Percentiles rank a stretch among this genome's conserved stretches.
Evolutionary conservation across 2,797 vertebrate species (phyloP).

Genomic region (Sebastes taczanowskii): DNA sequence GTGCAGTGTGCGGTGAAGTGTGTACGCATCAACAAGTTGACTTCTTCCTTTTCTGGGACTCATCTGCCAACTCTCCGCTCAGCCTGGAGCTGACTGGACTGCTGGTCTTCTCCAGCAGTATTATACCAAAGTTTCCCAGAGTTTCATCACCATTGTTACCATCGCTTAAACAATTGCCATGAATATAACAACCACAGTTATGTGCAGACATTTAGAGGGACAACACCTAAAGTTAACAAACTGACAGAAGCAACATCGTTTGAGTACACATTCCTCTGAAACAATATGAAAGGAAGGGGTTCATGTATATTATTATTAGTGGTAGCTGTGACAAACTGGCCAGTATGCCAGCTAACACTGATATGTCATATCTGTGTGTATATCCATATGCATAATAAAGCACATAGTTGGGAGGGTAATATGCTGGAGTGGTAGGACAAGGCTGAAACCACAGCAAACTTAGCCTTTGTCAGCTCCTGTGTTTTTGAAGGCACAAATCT

Average conservation of each 20-base stretch:
- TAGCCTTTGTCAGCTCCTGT: background rate
- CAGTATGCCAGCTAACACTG: background rate
- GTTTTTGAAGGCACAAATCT: background rate
- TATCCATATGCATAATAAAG: background rate
- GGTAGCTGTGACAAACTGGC: background rate
- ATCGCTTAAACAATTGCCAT: slow-evolving; percentile 40
- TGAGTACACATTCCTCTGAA: slow-evolving; percentile 6
- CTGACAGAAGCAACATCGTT: slow-evolving; percentile 9
- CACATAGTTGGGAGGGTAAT: background rate
- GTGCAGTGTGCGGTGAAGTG: slow-evolving; percentile 3
- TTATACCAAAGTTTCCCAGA: slow-evolving; percentile 55
- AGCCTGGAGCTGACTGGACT: slow-evolving; percentile 18
- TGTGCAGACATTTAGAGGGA: slow-evolving; percentile 25
- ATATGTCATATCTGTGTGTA: background rate
- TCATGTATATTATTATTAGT: background rate
- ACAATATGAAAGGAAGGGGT: background rate
- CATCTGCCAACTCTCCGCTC: slow-evolving; percentile 45
- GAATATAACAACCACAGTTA: slow-evolving; percentile 29
- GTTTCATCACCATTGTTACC: slow-evolving; percentile 69
- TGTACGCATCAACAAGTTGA: slow-evolving; percentile 20
- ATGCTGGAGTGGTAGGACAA: background rate
- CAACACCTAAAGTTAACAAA: slow-evolving; percentile 35
- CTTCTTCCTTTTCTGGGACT: slow-evolving; percentile 27
- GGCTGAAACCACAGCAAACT: background rate
- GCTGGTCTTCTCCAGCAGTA: slow-evolving; percentile 19